Evolutionary conservation across 2,797 vertebrate genomes (phyloP).

Genomic region (Propithecus perrieri): DNA sequence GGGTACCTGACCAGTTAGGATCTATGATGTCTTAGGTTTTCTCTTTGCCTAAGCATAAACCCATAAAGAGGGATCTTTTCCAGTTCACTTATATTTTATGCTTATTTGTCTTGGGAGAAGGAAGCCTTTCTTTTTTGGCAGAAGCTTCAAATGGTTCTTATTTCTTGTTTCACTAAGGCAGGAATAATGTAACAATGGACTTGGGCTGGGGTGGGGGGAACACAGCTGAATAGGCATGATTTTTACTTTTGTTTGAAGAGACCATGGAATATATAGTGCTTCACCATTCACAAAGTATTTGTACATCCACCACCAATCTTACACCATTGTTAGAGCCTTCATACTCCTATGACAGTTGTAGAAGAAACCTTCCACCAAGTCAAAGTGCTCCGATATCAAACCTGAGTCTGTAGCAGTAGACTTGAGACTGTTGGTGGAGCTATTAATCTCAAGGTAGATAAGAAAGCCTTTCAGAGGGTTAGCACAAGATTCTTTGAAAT

Average conservation of each 20-base stretch:
- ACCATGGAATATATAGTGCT: background rate
- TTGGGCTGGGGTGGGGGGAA: background rate
- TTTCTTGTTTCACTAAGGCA: slow-evolving; percentile 16
- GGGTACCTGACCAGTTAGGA: background rate
- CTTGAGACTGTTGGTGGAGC: background rate
- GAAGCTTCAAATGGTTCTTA: slow-evolving; percentile 2
- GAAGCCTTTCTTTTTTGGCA: slow-evolving; percentile 2
- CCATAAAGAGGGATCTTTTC: background rate
- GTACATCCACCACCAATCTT: background rate
- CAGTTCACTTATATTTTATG: background rate
- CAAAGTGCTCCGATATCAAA: background rate
- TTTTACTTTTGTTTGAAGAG: slow-evolving; percentile 19
- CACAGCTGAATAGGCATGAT: background rate
- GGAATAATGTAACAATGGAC: background rate
- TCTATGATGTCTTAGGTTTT: background rate
- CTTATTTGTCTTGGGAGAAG: slow-evolving; percentile 26
- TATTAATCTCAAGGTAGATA: background rate
- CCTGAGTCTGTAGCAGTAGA: background rate
- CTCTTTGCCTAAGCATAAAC: slow-evolving; percentile 11
- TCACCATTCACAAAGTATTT: background rate
- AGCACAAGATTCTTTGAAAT: background rate
- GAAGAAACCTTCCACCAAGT: background rate
- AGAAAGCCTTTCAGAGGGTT: background rate
- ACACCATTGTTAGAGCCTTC: background rate
- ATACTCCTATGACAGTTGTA: background rate